These are phyloP conservation scores for Bellardia bayeri DNA, from an alignment of 2,888 invertebrate genomes.

Conservation along the genomic window DNA sequence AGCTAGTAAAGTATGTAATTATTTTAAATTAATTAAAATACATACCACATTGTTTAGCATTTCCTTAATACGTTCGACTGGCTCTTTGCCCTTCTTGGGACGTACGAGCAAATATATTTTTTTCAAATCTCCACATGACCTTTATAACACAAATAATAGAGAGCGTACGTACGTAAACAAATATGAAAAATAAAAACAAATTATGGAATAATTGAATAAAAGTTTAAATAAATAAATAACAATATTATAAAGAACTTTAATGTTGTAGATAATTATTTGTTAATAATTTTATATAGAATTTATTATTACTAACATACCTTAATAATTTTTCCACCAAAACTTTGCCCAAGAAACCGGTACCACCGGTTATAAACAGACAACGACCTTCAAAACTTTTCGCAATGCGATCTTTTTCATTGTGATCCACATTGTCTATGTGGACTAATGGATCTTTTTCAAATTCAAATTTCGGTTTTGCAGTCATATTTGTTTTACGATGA, in stretches of 20 bases:
- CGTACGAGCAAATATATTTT: conserved; percentile 93
- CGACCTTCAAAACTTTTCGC: conserved; percentile 82
- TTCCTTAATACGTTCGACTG: conserved; percentile 90
- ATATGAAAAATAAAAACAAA: conserved; percentile 75
- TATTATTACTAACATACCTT: conserved; percentile 77
- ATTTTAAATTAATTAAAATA: conserved; percentile 73
- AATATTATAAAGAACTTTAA: neutral
- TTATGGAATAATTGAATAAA: conserved; percentile 13
- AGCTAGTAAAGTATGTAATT: conserved; percentile 49
- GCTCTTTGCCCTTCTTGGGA: conserved; percentile 92
- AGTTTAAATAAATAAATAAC: conserved; percentile 8
- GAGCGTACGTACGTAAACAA: neutral
- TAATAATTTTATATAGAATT: neutral
- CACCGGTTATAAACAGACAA: conserved; percentile 83
- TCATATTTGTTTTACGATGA: conserved; percentile 74
- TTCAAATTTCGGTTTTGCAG: conserved; percentile 80
- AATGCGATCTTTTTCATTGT: conserved; percentile 82
- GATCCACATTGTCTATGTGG: conserved; percentile 77
- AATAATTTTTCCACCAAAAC: conserved; percentile 84
- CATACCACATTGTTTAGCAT: conserved; percentile 93
- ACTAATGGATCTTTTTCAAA: conserved; percentile 78
- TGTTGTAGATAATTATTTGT: neutral
- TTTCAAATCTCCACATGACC: conserved; percentile 89
- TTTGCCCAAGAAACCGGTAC: conserved; percentile 84
- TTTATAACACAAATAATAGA: conserved; percentile 76